Evolutionary conservation across 2,888 invertebrate species (phyloP), one percentile per base, ranked within the genome.

Genomic region (Ditula angustiorana): DNA sequence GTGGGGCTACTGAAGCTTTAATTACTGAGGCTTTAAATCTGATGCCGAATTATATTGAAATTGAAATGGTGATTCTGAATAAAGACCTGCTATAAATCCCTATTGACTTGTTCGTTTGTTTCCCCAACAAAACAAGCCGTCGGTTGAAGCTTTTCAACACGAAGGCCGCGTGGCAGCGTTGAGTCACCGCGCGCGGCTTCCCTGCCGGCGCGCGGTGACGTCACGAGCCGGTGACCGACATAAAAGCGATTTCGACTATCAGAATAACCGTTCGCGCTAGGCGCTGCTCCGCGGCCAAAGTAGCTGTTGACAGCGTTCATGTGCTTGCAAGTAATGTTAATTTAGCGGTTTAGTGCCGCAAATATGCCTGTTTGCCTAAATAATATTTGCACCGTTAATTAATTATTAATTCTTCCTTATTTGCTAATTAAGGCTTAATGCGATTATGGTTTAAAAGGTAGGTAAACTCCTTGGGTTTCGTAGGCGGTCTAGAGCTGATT

Each of bases 171-270:
- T 59, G 64, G 64, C 70, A 71, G 67, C 37, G 64, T 66, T 53
- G 58, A 64, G 70, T 63, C 67, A 66, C 35, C 52, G 68, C 60
- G 65, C 64, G 69, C 67, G 62, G 60, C 58, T 66, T 49, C 69
- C 61, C 68, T 64, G 66, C 60, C 57, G 57, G 33, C 47, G 53
- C 66, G 55, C 67, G 50, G 63, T 65, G 70, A 65, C 70, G 59
- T 70, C 68, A 70, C 50, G 56, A 10, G 61, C 61, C 58, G 53
- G 21, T 53, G 64, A 64, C 64, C 58, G 58, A 64, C 58, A 58
- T 64, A 59, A 52, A 53, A 44, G 16, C 64, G 58, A 64, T 53
- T 58, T 52, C 58, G 58, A 64, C 64, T 58, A 37, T 64, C 58
- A 24, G 47, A 64, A 64, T 59, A 63, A 63, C 63, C 50, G 63